Conservation (phyloP, 2,797 vertebrate genomes). For the Gambelia wislizenii region DNA sequence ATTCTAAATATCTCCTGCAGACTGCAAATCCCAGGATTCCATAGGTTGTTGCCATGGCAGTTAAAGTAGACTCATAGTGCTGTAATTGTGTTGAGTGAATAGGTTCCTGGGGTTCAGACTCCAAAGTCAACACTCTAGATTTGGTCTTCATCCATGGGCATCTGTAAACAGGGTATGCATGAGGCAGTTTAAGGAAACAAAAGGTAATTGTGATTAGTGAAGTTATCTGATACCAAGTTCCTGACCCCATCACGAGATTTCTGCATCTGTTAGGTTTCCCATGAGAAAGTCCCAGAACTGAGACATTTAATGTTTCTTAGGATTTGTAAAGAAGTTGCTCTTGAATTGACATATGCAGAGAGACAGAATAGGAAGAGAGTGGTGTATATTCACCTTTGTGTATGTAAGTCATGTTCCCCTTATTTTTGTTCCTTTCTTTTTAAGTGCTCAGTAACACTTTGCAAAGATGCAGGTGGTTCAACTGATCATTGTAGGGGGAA, state of each 20-base stretch:
- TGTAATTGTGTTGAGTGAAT: too few relatives aligned
- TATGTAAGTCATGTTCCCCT: neutral
- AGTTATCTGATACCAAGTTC: neutral
- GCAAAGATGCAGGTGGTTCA: constrained; percentile 57
- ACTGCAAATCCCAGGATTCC: too few relatives aligned
- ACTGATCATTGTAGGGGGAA: constrained; percentile 59
- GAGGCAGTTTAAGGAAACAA: neutral
- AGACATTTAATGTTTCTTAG: neutral
- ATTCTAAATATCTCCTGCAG: too few relatives aligned
- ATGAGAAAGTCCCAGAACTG: neutral
- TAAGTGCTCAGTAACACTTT: constrained; percentile 50
- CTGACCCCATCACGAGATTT: neutral
- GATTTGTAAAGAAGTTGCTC: neutral
- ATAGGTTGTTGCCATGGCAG: too few relatives aligned
- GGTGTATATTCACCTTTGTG: constrained; percentile 1
- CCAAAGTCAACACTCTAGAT: neutral
- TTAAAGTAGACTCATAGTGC: too few relatives aligned
- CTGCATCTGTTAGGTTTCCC: neutral
- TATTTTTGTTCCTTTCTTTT: neutral
- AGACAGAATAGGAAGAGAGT: constrained; percentile 11
- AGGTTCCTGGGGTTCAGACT: neutral
- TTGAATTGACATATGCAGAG: neutral
- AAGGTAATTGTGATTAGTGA: neutral
- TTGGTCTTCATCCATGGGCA: neutral
- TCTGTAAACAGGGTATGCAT: neutral